These are phyloP conservation scores for Latrodectus geometricus DNA, from an alignment of 1,140 invertebrate species.

Conservation along the genomic window DNA sequence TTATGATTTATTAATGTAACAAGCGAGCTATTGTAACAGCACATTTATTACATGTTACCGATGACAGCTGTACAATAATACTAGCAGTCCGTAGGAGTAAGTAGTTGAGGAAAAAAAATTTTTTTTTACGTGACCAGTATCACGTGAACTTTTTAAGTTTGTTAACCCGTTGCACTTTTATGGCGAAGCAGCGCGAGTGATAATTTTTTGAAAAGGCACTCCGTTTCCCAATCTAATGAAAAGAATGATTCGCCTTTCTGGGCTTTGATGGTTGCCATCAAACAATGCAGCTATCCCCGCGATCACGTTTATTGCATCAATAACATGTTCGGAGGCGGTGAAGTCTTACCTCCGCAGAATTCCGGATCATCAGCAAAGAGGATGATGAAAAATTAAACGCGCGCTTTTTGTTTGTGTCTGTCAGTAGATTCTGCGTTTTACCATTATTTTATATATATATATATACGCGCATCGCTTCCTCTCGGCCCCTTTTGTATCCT, in stretches of 20 bases:
- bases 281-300: too few species aligned
- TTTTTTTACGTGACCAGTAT: slow-evolving; percentile 36
- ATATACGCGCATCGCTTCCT: background rate
- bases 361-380: slow-evolving; percentile 30
- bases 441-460: too few species aligned
- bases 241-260: slow-evolving; percentile 12
- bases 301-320: slow-evolving; percentile 60
- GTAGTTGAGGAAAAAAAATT: too few species aligned
- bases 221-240: slow-evolving; percentile 26
- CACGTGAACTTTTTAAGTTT: slow-evolving; percentile 48
- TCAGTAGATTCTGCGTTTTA: too few species aligned
- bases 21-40: slow-evolving; percentile 54
- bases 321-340: slow-evolving; percentile 45
- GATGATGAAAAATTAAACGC: slow-evolving; percentile 53
- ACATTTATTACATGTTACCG: slow-evolving; percentile 52
- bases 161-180: slow-evolving; percentile 43
- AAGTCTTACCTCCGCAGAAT: slow-evolving; percentile 11
- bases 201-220: slow-evolving; percentile 35
- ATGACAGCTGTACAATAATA: slow-evolving; percentile 26
- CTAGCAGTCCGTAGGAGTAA: too few species aligned
- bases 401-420: background rate
- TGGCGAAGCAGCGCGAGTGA: background rate
- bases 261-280: too few species aligned
- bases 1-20: slow-evolving; percentile 55
- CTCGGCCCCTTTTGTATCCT: background rate